Percentiles rank a stretch among this genome's conserved stretches.
These are phyloP conservation scores for Eugnorisma glareosa DNA, from an alignment of 2,888 invertebrate genomes.

Conservation along the genomic window DNA sequence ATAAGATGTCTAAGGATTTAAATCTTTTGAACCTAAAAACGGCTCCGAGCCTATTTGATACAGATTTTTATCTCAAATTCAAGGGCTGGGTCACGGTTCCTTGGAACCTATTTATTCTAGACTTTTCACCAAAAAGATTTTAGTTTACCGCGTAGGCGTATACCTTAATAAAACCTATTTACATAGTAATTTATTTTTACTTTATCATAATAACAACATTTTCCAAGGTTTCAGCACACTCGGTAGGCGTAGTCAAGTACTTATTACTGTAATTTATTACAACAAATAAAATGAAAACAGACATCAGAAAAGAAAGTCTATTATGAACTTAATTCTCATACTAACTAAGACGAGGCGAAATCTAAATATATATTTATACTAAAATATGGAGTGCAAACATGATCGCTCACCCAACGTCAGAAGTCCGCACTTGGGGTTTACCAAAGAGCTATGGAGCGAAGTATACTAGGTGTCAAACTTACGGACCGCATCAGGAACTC, in stretches of 20 bases:
- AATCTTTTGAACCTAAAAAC: neutral
- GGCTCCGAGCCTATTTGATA: neutral
- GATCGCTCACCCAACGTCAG: too few species aligned
- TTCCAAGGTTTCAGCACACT: neutral
- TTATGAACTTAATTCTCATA: neutral
- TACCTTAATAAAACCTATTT: neutral
- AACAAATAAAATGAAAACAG: slow-evolving; percentile 7
- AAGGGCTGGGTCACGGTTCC: neutral
- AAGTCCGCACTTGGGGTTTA: too few species aligned
- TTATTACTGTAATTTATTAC: slow-evolving; percentile 5
- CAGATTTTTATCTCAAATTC: slow-evolving; percentile 31
- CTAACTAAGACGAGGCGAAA: neutral
- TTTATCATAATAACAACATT: slow-evolving; percentile 15
- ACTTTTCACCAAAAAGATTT: neutral
- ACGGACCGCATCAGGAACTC: too few species aligned
- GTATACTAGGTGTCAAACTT: too few species aligned
- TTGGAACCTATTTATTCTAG: slow-evolving; percentile 10
- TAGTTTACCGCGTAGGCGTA: neutral
- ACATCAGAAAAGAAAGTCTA: neutral
- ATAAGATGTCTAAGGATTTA: neutral
- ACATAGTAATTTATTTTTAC: slow-evolving; percentile 15
- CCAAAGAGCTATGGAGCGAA: too few species aligned
- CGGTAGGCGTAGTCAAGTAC: neutral
- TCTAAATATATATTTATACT: neutral
- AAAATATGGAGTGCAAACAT: too few species aligned